Percentiles rank a stretch among this genome's conserved stretches.
phyloP scores from a whole-genome alignment of 2,797 vertebrate genomes.

The Choloepus didactylus region DNA sequence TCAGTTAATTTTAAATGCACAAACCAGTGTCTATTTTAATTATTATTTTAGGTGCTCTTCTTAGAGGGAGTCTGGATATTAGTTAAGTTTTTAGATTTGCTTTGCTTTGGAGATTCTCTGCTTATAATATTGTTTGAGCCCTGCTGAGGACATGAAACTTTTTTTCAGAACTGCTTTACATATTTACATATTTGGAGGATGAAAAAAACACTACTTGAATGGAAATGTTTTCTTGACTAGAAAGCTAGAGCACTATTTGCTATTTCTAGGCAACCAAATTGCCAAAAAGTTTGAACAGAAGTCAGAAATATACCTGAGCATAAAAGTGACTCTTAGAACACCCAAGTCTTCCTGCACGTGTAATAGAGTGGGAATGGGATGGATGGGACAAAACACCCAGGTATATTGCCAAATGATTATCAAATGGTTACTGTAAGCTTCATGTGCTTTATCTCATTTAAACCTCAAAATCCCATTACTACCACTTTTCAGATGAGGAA shows the following conservation, averaged over 20 bases:
- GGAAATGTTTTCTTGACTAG: neutral
- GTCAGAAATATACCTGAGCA: neutral
- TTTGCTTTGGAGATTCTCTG: neutral
- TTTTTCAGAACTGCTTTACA: neutral
- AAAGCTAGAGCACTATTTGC: neutral
- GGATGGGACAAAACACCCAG: neutral
- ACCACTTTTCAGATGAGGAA: neutral
- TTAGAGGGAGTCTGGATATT: neutral
- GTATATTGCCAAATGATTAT: neutral
- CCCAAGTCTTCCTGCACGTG: fast-evolving
- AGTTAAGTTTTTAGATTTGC: neutral
- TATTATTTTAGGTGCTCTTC: neutral
- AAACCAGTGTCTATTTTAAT: neutral
- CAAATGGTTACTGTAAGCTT: neutral
- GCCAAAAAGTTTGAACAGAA: neutral
- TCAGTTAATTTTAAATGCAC: neutral
- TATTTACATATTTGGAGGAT: neutral
- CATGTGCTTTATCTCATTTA: neutral
- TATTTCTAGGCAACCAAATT: neutral
- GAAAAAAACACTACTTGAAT: neutral
- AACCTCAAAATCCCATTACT: neutral
- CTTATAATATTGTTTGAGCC: neutral
- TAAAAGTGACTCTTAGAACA: neutral
- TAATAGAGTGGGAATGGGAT: neutral
- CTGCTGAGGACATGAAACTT: neutral